Base-by-base conservation (phyloP, 2,113 vertebrate genomes). In the Garra rufa region DNA sequence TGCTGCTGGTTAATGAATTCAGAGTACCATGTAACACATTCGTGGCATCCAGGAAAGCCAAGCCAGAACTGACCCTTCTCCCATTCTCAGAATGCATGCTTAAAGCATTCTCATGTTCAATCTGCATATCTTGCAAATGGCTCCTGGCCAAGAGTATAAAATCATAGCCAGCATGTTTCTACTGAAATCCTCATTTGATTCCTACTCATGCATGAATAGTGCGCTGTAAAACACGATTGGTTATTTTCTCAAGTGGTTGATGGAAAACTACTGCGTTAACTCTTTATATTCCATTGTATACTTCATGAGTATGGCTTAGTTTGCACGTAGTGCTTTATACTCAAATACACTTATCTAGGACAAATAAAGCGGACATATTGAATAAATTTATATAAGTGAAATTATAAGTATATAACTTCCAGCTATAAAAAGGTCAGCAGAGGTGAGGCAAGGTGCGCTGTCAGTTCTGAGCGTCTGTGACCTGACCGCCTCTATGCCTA, bases 1-100 rank as follows among this genome's bases (percentile, higher is more conserved):
- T 28, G 77, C 57, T 48, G 17, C 9, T 65, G 77, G 77, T 80
- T 80, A 80, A 80, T 80, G 26, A 67, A 67, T 80, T 80, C 59
- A 48, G 11, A 67, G 61, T 63, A 80, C 43, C 28, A 46, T 19
- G 77, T 80, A n/a, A 80, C 77, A 67, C 38, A 50, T 80, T 67
- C 48, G 43, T 30, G 43, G 59, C 28, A 46, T 80, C 59, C 43
- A 80, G 17, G 61, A 80, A 80, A 65, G 43, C 24, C 15, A 80
- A 41, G 76, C 6, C 11, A 43, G 59, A 67, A 48, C 14, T 67
- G 26, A 80, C 59, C 26, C 38, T 43, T 79, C 41, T 28, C 21
- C 9, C 5, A 0, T 80, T 80, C 77, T 80, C 24, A 80, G 77
- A 80, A 80, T 11, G 24, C 52, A 41, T 63, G 57, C 50, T 34